Evolutionary conservation across 2,888 invertebrate species (phyloP), one percentile per base, ranked within the genome.

Genomic region (Caenorhabditis japonica): DNA sequence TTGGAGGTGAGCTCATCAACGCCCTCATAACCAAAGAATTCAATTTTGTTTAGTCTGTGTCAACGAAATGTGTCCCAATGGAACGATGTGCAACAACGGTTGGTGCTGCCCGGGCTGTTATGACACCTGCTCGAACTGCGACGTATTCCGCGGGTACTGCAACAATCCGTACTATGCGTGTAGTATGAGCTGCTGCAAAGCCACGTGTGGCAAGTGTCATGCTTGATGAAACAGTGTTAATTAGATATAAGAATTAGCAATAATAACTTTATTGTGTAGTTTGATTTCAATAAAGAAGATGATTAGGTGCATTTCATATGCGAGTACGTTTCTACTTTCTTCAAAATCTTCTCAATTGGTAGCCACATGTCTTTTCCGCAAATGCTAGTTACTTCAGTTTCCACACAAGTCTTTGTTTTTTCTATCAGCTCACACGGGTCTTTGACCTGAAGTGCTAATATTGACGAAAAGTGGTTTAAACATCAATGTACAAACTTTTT

Each of bases 11-110:
- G 30, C 17, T 34, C 12, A 36, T n/a, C 8, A 34, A 5, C 10
- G 8, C 7, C 23, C 12, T 47, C 10, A 47, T 25, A 47, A n/a
- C 4, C 21, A 21, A 43, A 19, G 12, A 10, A 21, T 43, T 43
- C 21, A 7, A 43, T 43, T 30, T 43, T 5, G 12, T 47, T 25
- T 30, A 70, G 70, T 12, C 8, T 72, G 72, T 30, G 43, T 72
- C 47, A 72, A 72, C 46, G 34, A 46, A 7, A 8, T 59, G 23
- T 72, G 72, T n/a, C 72, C 72, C 15, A 72, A 72, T 17, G 64
- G 59, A 33, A 64, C 62, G 3, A 72, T 72, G 72, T 72, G 72
- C 64, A 72, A 44, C 34, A 62, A 62, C 58, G 62, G 62, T n/a
- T 61, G 51, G 43, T 71, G 71, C 44, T 71, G 72, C 38, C 72